A percentile compares a stretch with the other conserved stretches of the same genome.
Conservation (phyloP, 2,888 invertebrate genomes). For the Herminia tarsipennalis region DNA sequence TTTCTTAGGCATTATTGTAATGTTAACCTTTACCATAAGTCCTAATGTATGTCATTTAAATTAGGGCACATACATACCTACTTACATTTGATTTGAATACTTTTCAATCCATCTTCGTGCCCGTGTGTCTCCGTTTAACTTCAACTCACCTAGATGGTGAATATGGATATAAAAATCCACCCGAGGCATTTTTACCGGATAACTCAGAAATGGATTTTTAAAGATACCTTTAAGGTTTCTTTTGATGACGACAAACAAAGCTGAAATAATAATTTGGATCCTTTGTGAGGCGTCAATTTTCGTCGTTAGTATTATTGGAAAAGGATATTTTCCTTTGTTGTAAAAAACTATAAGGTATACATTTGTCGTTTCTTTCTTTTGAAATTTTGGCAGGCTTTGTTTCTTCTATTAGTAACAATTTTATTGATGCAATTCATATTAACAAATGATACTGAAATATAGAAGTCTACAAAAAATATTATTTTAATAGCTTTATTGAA, state of each 20-base stretch:
- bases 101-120: neutral
- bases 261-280: conserved; percentile 62
- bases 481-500: too few relatives aligned
- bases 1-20: too few relatives aligned
- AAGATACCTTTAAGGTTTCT: conserved; percentile 53
- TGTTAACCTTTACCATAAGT: too few relatives aligned
- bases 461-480: too few relatives aligned
- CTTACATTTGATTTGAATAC: too few relatives aligned
- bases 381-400: conserved; percentile 28
- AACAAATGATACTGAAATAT: too few relatives aligned
- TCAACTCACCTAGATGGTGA: conserved; percentile 43
- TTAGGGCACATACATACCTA: too few relatives aligned
- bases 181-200: conserved; percentile 47
- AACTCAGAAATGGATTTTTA: conserved; percentile 57
- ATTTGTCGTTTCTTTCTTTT: conserved; percentile 31
- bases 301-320: conserved; percentile 55
- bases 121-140: conserved; percentile 35
- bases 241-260: conserved; percentile 67
- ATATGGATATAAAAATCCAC: conserved; percentile 55
- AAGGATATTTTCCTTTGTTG: conserved; percentile 50
- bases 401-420: conserved; percentile 31
- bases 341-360: conserved; percentile 32
- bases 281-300: conserved; percentile 50
- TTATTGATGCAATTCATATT: conserved; percentile 18
- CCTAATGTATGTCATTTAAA: too few relatives aligned